A percentile compares a stretch with the other conserved stretches of the same genome.
phyloP scores from a whole-genome alignment of 2,113 vertebrate species.

The Heterocephalus glaber region DNA sequence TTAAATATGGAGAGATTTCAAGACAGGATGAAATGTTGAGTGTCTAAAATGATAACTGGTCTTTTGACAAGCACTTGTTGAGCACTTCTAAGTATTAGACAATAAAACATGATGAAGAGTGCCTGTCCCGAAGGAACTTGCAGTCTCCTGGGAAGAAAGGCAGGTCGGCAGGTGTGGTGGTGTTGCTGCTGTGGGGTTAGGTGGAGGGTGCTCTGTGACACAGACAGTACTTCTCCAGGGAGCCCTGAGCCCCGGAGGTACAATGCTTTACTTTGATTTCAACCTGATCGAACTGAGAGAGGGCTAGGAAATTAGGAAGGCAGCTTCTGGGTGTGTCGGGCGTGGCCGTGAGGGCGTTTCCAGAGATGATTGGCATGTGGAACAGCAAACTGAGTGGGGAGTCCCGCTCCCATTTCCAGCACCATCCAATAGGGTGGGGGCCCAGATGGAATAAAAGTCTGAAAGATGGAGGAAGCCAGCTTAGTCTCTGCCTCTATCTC shows the following conservation, averaged over 20 bases:
- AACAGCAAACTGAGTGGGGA: too few species aligned
- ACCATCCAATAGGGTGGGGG: not conserved
- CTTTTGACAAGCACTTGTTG: not conserved
- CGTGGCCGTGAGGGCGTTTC: too few species aligned
- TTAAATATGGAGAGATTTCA: not conserved
- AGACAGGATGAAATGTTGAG: not conserved
- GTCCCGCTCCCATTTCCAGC: too few species aligned
- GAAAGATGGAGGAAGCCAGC: not conserved
- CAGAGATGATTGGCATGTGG: too few species aligned
- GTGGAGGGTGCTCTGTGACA: not conserved
- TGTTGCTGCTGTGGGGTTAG: not conserved
- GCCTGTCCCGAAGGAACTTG: not conserved
- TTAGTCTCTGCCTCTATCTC: not conserved
- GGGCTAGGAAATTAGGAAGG: too few species aligned
- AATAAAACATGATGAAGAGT: not conserved
- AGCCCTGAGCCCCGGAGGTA: too few species aligned
- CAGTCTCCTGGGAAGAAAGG: not conserved
- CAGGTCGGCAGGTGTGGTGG: rapidly evolving
- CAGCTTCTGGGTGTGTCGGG: too few species aligned
- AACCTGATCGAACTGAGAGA: too few species aligned
- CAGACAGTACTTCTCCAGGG: too few species aligned
- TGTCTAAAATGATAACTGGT: not conserved
- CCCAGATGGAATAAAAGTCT: not conserved
- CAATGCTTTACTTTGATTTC: too few species aligned
- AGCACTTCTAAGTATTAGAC: not conserved